Evolutionary conservation across 2,113 vertebrate species (phyloP).

Genomic region (Donacobius atricapilla): DNA sequence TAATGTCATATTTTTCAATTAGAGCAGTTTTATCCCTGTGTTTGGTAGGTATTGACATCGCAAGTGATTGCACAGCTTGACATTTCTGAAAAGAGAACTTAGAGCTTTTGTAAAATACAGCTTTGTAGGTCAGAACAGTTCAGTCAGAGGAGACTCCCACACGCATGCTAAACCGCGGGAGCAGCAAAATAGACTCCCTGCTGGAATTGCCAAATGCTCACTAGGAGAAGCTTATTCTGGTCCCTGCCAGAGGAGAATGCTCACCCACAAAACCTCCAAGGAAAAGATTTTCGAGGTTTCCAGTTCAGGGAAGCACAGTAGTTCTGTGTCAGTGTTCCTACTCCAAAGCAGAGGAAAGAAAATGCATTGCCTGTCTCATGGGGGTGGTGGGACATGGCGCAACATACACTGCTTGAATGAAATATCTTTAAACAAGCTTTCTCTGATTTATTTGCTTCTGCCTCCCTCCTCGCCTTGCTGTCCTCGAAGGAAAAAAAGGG

Average conservation of each 20-base stretch:
- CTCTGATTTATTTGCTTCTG: not conserved
- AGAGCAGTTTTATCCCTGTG: not conserved
- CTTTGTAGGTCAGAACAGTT: constrained; percentile 17
- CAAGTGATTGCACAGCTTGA: not conserved
- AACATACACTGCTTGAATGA: fast-evolving
- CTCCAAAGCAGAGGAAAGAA: not conserved
- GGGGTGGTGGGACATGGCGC: not conserved
- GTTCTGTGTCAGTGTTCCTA: not conserved
- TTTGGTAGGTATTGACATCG: not conserved
- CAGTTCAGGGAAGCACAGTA: not conserved
- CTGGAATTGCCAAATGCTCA: constrained; percentile 17
- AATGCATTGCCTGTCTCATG: fast-evolving
- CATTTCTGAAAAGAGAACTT: not conserved
- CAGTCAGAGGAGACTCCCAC: constrained; percentile 7
- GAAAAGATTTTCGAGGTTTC: not conserved
- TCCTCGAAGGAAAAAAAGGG: not conserved
- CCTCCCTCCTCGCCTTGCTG: not conserved
- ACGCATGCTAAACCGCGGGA: not conserved
- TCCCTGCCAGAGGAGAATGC: not conserved
- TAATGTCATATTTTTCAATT: not conserved
- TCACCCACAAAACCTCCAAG: not conserved
- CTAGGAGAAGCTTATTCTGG: not conserved
- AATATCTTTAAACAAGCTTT: not conserved
- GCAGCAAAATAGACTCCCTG: constrained; percentile 13
- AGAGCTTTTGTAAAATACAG: not conserved